Evolutionary conservation across 2,888 invertebrate species (phyloP), one percentile per base, ranked within the genome.

Genomic region (Penaeus monodon): DNA sequence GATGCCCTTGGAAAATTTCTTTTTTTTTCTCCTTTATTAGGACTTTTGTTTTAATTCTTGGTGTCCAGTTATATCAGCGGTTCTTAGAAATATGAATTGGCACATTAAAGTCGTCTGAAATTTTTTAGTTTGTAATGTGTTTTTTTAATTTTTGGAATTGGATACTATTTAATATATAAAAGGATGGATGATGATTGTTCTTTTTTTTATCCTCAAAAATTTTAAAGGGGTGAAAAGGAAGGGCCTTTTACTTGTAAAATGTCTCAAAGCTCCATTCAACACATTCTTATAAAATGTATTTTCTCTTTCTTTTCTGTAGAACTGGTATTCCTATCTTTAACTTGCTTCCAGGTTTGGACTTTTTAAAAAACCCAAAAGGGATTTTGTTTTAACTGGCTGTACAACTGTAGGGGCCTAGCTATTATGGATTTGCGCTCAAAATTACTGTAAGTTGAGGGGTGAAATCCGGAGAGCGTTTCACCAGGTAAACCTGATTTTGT

Each of bases 331-430:
- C 93, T 96, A 96, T 94, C 96, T 94, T 95, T 96, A 93, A 96
- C 96, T 93, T 97, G 96, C 93, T 95, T 97, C 92, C 96, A 97
- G 94, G 96, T 98, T 94, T 98, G 93, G 97, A 97, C 93, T 98
- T 97, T 94, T 94, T 98, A 92, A 96, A 92, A 96, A 97, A 93
- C 94, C 95, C 89, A 95, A 96, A 92, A 95, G 96, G 91, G 96
- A 96, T 93, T 97, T 98, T 94, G 94, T 98, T 92, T 92, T 95
- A 96, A 91, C 95, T 96, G 92, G 94, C 98, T 92, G 94, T 98
- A 92, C 95, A 95, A 91, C 98, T 94, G 95, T 98, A 92, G 96
- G 96, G 91, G 98, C 98, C 80, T 98, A 44, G 98, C 98, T 91
- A 96, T 98, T 92, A 97, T 97, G 94, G 98, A 99, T 94, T 95